These are phyloP conservation scores for Meloe dianella DNA, from an alignment of 2,888 invertebrate genomes.

Conservation along the genomic window DNA sequence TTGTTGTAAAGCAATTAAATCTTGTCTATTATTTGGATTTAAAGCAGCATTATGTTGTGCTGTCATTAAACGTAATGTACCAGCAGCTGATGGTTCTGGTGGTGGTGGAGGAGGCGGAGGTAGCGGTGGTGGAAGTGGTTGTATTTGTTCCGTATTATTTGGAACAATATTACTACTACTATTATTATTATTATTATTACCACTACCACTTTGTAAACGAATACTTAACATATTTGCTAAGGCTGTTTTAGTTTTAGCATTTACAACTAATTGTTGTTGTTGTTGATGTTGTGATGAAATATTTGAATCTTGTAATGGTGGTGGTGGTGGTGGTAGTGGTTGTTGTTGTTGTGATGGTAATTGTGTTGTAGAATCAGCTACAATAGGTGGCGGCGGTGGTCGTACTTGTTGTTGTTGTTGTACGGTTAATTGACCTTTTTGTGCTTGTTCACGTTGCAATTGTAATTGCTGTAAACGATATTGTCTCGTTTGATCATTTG, in stretches of 20 bases:
- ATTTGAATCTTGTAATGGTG: slow-evolving; percentile 40
- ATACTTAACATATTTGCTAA: slow-evolving; percentile 93
- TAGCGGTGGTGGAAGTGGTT: neutral
- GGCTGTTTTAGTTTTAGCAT: slow-evolving; percentile 92
- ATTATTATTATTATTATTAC: no score
- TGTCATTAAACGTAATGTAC: slow-evolving; percentile 77
- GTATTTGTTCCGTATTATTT: slow-evolving; percentile 58
- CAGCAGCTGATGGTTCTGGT: slow-evolving; percentile 67
- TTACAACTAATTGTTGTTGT: slow-evolving; percentile 70
- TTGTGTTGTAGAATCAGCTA: neutral
- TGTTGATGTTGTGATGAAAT: slow-evolving; percentile 29
- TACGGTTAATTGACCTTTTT: slow-evolving; percentile 37
- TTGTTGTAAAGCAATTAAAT: slow-evolving; percentile 62
- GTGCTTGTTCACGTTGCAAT: slow-evolving; percentile 48
- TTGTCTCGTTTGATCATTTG: slow-evolving; percentile 61
- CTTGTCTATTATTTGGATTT: slow-evolving; percentile 61
- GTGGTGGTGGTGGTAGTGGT: slow-evolving; percentile 20
- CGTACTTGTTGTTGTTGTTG: slow-evolving; percentile 52
- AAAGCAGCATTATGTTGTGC: slow-evolving; percentile 77
- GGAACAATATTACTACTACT: no score
- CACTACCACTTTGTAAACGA: slow-evolving; percentile 68
- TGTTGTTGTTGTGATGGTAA: slow-evolving; percentile 15
- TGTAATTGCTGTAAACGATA: slow-evolving; percentile 70
- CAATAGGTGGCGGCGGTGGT: slow-evolving; percentile 36
- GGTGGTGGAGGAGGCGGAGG: slow-evolving; percentile 30